Evolutionary conservation across 2,113 vertebrate species (phyloP).

Genomic region (Atrichornis clamosus): DNA sequence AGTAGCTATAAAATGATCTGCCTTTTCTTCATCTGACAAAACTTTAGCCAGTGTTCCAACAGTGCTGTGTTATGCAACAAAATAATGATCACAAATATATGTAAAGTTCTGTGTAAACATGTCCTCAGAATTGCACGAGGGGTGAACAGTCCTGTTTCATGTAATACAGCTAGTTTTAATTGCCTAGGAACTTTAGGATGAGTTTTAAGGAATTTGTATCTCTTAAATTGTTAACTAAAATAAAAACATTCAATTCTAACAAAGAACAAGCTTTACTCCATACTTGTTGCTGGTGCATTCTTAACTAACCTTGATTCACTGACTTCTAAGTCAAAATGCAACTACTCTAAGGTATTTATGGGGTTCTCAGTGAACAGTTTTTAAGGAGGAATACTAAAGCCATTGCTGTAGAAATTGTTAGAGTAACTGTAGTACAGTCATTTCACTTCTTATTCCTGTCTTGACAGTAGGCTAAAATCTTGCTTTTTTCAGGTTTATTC

Average conservation of each 20-base stretch:
- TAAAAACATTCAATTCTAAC: neutral
- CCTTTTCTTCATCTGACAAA: neutral
- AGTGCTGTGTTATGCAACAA: slow-evolving; percentile 14
- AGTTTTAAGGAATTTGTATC: neutral
- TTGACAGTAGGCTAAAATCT: neutral
- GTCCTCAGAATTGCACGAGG: neutral
- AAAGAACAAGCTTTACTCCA: neutral
- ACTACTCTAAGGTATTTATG: neutral
- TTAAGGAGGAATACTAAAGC: neutral
- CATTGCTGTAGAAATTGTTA: neutral
- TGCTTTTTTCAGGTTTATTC: neutral
- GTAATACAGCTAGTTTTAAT: neutral
- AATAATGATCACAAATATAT: slow-evolving; percentile 3
- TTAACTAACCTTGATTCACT: neutral
- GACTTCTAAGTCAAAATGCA: neutral
- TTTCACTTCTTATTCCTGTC: neutral
- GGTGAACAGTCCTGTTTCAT: neutral
- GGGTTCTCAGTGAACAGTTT: neutral
- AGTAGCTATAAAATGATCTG: slow-evolving; percentile 28
- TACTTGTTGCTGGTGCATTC: neutral
- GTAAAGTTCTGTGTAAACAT: neutral
- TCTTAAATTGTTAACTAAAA: neutral
- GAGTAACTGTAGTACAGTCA: neutral
- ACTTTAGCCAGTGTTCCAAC: neutral
- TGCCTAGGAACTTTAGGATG: neutral